These are phyloP conservation scores for Drosophila littoralis DNA, from an alignment of 1,140 invertebrate genomes.

Conservation along the genomic window DNA sequence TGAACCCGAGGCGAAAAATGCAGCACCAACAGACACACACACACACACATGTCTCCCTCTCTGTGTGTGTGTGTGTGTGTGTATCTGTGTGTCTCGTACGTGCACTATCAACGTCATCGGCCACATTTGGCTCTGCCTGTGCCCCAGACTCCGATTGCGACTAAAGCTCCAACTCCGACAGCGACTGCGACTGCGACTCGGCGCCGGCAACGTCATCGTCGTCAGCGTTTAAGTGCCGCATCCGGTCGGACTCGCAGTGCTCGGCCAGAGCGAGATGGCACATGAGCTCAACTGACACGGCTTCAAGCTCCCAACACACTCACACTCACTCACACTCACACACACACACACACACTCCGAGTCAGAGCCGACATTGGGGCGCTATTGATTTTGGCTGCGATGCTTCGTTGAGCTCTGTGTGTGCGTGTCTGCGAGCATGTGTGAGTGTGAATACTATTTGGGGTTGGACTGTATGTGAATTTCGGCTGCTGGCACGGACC, in stretches of 20 bases:
- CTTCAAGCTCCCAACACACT: slow-evolving; percentile 3
- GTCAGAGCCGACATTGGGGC: slow-evolving; percentile 57
- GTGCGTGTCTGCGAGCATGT: slow-evolving; percentile 1
- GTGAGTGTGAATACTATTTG: slow-evolving; percentile 19
- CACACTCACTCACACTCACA: slow-evolving; percentile 3
- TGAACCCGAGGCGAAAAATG: slow-evolving; percentile 61
- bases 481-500: slow-evolving; percentile 3
- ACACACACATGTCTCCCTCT: slow-evolving; percentile 24
- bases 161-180: not conserved
- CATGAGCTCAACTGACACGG: slow-evolving; percentile 3
- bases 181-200: slow-evolving; percentile 13
- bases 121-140: slow-evolving; percentile 52
- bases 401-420: slow-evolving; percentile 18
- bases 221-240: slow-evolving; percentile 79
- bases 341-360: not conserved
- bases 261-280: slow-evolving; percentile 46
- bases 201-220: slow-evolving; percentile 34
- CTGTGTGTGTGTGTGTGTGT: slow-evolving; percentile 27
- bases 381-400: slow-evolving; percentile 70
- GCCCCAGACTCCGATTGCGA: slow-evolving; percentile 29
- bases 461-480: slow-evolving; percentile 29
- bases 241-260: slow-evolving; percentile 47
- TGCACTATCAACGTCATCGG: slow-evolving; percentile 78
- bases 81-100: slow-evolving; percentile 48
- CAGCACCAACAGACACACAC: slow-evolving; percentile 24